These are phyloP conservation scores for Erebia ligea DNA, from an alignment of 2,888 invertebrate species.

Conservation along the genomic window DNA sequence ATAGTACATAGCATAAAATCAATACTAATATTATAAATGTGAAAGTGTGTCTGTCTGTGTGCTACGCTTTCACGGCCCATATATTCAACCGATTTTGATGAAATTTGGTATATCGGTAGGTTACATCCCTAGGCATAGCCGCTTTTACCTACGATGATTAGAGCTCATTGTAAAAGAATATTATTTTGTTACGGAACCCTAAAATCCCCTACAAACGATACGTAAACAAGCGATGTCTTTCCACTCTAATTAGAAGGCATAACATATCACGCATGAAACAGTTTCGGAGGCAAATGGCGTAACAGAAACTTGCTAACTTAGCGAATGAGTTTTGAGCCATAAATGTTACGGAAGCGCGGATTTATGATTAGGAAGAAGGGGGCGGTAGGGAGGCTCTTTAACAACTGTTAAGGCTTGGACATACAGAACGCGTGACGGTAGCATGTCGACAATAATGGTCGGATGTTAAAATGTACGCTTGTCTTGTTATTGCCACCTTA, in stretches of 20 bases:
- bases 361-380: constrained; percentile 37
- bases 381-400: constrained; percentile 7
- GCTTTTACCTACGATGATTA: too few species aligned
- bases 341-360: constrained; percentile 36
- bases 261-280: constrained; percentile 19
- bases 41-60: too few species aligned
- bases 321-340: constrained; percentile 40
- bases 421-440: background rate
- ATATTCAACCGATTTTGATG: too few species aligned
- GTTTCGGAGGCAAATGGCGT: constrained; percentile 36
- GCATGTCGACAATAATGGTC: background rate
- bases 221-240: constrained; percentile 12
- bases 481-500: too few species aligned
- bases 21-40: too few species aligned
- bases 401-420: background rate
- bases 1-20: too few species aligned
- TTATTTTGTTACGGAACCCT: too few species aligned
- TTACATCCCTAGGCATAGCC: too few species aligned
- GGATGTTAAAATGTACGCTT: background rate
- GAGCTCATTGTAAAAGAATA: too few species aligned
- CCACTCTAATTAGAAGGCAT: constrained; percentile 23
- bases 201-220: background rate
- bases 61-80: too few species aligned
- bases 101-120: too few species aligned
- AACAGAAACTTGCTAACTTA: constrained; percentile 39